phyloP scores from a whole-genome alignment of 2,113 vertebrate species.

The Paradoxurus hermaphroditus region DNA sequence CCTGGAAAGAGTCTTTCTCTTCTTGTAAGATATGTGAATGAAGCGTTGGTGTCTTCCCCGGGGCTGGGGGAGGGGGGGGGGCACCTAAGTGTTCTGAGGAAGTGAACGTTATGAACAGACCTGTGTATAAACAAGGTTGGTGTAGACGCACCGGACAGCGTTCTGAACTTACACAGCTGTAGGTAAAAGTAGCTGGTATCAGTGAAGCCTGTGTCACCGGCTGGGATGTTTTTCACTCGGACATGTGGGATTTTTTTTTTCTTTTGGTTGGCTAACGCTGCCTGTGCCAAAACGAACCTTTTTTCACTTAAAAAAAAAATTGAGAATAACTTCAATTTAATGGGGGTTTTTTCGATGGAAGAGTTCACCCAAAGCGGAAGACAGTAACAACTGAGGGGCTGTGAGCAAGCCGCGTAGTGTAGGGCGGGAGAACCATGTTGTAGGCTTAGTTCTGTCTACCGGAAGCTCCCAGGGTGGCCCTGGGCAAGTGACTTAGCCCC shows the following conservation, averaged over 20 bases:
- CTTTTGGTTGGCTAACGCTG: constrained; percentile 83
- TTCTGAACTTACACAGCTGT: constrained; percentile 89
- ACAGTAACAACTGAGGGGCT: neutral
- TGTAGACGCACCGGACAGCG: constrained; percentile 85
- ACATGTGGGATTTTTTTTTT: constrained; percentile 80
- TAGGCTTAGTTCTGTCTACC: neutral
- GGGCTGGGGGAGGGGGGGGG: no score
- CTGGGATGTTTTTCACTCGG: constrained; percentile 85
- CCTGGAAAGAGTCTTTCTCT: constrained; percentile 73
- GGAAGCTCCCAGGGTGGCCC: neutral
- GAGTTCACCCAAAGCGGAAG: neutral
- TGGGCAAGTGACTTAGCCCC: neutral
- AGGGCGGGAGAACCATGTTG: neutral
- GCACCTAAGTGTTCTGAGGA: constrained; percentile 82
- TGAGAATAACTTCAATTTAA: neutral
- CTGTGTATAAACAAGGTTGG: constrained; percentile 87
- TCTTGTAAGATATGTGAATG: constrained; percentile 87
- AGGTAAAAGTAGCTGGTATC: constrained; percentile 86
- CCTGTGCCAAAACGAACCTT: constrained; percentile 75
- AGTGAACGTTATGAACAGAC: constrained; percentile 86
- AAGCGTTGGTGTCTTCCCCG: constrained; percentile 83
- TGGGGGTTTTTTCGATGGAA: neutral
- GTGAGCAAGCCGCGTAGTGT: neutral
- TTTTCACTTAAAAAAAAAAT: neutral
- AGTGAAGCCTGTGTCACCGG: constrained; percentile 82